Evolutionary conservation across 2,888 invertebrate species (phyloP).

Genomic region (Agonum fuliginosum): DNA sequence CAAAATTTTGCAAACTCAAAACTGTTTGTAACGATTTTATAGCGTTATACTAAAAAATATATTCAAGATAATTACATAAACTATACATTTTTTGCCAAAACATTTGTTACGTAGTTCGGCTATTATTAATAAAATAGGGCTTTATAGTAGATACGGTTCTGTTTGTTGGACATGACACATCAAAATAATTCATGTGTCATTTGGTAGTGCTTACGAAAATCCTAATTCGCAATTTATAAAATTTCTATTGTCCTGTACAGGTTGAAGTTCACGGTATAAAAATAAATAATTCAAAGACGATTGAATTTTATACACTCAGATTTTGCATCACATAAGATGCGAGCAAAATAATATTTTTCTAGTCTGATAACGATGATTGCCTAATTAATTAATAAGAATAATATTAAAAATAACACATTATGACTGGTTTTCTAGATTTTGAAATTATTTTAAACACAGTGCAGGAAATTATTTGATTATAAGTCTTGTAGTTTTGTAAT

Average conservation of each 20-base stretch:
- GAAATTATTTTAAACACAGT: background rate
- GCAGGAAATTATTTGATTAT: background rate
- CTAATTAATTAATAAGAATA: constrained; percentile 16
- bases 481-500: background rate
- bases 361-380: constrained; percentile 16
- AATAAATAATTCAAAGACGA: constrained; percentile 14
- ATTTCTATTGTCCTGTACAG: too few species aligned
- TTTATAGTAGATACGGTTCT: too few species aligned
- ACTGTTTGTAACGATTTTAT: too few species aligned
- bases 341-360: constrained; percentile 9
- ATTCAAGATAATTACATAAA: too few species aligned
- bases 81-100: too few species aligned
- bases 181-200: too few species aligned
- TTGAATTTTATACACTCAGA: background rate
- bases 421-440: constrained; percentile 16
- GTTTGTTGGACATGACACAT: constrained; percentile 1
- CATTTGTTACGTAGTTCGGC: too few species aligned
- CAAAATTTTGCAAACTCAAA: too few species aligned
- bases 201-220: too few species aligned
- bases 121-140: too few species aligned
- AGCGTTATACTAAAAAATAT: too few species aligned
- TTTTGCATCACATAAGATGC: background rate
- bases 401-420: background rate
- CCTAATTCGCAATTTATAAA: too few species aligned
- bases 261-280: background rate